Conservation (phyloP, 2,797 vertebrate species). For the Delichon dasypus region DNA sequence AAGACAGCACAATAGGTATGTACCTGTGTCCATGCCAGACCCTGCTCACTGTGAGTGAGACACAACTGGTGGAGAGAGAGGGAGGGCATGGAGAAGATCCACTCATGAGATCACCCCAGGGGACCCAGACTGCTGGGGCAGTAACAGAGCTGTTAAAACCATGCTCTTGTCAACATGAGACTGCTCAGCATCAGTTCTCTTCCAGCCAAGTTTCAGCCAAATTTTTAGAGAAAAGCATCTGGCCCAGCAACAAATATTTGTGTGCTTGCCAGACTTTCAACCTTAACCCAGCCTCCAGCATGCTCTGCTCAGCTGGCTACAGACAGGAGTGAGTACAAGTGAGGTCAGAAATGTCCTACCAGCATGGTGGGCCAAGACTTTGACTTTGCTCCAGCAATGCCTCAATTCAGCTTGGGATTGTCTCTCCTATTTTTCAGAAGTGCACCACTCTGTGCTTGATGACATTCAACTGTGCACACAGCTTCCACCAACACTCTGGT, state of each 20-base stretch:
- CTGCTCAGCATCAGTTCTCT: background rate
- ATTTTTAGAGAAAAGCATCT: background rate
- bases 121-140: background rate
- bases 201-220: background rate
- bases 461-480: fast-evolving
- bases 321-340: background rate
- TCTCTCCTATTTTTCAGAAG: background rate
- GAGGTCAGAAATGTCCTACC: background rate
- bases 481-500: background rate
- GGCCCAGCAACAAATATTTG: background rate
- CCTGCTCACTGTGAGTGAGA: background rate
- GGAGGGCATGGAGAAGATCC: background rate
- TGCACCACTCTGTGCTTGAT: background rate
- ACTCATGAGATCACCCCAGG: background rate
- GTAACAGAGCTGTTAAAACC: background rate
- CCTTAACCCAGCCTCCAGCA: background rate
- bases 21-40: background rate
- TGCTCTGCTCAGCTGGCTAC: background rate
- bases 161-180: background rate
- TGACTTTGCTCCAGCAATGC: background rate
- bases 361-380: background rate
- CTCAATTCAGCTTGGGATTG: background rate
- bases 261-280: background rate
- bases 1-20: background rate
- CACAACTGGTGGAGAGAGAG: background rate